Evolutionary conservation across 2,797 vertebrate genomes (phyloP).

Genomic region (Enteromius mattozi): DNA sequence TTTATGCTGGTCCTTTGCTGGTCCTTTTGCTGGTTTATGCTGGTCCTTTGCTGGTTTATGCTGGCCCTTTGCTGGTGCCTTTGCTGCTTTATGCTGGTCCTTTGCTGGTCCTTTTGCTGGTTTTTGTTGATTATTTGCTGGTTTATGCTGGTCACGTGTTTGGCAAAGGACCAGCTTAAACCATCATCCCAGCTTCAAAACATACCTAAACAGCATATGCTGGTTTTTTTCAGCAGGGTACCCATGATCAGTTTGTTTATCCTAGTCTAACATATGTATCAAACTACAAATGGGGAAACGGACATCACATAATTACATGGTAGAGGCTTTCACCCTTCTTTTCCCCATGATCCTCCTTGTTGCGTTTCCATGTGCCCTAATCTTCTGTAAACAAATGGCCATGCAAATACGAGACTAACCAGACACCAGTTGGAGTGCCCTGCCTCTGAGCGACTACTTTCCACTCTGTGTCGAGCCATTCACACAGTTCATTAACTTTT

Average conservation of each 20-base stretch:
- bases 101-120: no score
- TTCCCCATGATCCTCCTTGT: not conserved
- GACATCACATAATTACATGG: not conserved
- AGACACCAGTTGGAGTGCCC: conserved; percentile 2
- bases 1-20: no score
- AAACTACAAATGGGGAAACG: not conserved
- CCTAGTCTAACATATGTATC: not conserved
- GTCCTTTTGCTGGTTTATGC: no score
- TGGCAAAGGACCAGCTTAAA: no score
- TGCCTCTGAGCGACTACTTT: not conserved
- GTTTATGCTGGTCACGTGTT: no score
- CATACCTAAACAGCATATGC: no score
- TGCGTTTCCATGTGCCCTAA: conserved; percentile 25
- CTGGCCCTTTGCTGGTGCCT: no score
- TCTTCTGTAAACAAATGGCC: conserved; percentile 48
- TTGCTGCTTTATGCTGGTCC: no score
- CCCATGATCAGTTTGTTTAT: not conserved
- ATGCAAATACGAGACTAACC: conserved; percentile 12
- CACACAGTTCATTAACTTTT: not conserved
- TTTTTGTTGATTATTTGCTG: no score
- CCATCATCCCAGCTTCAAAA: no score
- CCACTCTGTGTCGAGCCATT: not conserved
- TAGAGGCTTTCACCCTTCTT: not conserved
- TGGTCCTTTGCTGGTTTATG: no score
- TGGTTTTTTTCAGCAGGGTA: no score